Conservation (phyloP, 2,797 vertebrate genomes). For the Balearica regulorum region DNA sequence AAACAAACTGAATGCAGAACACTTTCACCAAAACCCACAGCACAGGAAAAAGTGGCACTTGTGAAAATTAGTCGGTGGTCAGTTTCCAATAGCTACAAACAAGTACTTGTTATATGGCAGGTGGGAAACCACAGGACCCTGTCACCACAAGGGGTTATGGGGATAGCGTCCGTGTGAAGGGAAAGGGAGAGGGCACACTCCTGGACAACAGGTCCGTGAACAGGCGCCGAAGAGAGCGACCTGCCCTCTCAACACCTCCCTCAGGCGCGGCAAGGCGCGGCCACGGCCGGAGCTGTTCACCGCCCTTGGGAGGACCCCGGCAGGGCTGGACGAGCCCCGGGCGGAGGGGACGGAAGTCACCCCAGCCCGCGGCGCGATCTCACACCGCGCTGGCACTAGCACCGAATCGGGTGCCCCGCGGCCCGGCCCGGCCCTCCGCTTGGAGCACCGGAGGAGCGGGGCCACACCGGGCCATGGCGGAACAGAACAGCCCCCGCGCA, state of each 20-base stretch:
- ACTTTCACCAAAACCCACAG: not conserved
- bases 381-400: not conserved
- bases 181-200: fast-evolving
- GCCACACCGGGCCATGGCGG: not conserved
- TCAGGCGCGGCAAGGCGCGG: not conserved
- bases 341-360: not conserved
- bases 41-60: not conserved
- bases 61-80: fast-evolving
- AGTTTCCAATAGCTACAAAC: fast-evolving
- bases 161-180: fast-evolving
- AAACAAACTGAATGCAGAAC: not conserved
- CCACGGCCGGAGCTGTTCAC: not conserved
- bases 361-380: not conserved
- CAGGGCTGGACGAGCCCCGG: not conserved
- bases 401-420: too few relatives aligned
- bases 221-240: not conserved
- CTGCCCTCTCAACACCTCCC: not conserved
- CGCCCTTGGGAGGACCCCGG: too few relatives aligned
- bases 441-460: not conserved
- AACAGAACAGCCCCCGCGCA: not conserved
- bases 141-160: not conserved
- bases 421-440: too few relatives aligned
- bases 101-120: fast-evolving
- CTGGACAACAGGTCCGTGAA: not conserved
- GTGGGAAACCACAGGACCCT: not conserved